These are phyloP conservation scores for Eonycteris spelaea DNA, from an alignment of 2,113 vertebrate genomes.

Conservation along the genomic window DNA sequence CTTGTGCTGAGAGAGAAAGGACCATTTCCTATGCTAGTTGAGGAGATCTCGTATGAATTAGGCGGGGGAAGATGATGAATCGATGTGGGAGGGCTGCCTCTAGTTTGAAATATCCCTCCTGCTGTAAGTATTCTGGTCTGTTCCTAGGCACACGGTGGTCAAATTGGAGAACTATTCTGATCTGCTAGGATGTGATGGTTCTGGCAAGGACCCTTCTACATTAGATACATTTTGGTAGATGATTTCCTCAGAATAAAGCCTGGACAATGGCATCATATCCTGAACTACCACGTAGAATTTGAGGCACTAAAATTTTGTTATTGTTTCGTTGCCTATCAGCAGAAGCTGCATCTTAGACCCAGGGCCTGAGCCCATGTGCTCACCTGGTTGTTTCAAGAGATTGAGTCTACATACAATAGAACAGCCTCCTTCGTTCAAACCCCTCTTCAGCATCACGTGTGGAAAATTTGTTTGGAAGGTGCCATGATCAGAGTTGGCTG, in stretches of 20 bases:
- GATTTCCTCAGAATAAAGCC: neutral
- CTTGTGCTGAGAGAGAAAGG: neutral
- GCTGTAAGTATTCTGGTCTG: neutral
- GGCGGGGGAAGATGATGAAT: neutral
- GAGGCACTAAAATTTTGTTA: neutral
- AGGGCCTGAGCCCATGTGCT: neutral
- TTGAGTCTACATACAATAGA: neutral
- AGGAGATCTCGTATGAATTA: neutral
- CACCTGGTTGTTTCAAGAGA: neutral
- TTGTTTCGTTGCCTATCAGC: neutral
- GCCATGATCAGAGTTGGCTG: neutral
- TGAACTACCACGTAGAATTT: neutral
- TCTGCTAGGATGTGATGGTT: neutral
- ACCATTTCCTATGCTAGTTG: neutral
- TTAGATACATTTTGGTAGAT: neutral
- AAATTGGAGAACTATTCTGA: neutral
- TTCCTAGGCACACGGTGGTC: neutral
- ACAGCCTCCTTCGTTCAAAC: neutral
- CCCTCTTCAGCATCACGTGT: neutral
- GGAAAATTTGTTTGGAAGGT: slow-evolving; percentile 32
- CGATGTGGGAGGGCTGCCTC: neutral
- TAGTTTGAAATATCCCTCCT: neutral
- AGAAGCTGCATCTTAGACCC: neutral
- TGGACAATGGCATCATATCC: neutral
- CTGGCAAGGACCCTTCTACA: neutral